Conservation (phyloP, 2,888 invertebrate genomes). For the Megalurothrips usitatus region DNA sequence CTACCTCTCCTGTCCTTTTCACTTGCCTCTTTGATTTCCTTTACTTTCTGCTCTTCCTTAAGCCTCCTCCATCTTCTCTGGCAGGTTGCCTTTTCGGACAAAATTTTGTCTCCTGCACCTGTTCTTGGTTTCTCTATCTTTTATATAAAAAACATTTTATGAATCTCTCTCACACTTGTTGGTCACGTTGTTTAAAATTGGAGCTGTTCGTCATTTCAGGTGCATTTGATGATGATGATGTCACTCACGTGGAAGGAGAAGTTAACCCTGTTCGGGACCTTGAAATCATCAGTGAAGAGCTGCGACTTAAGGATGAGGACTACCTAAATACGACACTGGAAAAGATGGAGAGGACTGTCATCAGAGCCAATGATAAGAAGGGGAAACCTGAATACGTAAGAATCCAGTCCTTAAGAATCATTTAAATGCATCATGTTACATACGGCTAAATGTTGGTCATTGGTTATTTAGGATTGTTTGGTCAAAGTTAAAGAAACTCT, state of each 20-base stretch:
- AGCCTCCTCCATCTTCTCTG: too few relatives aligned
- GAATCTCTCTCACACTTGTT: neutral
- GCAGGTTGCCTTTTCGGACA: too few relatives aligned
- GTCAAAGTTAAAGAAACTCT: slow-evolving; percentile 77
- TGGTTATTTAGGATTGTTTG: slow-evolving; percentile 70
- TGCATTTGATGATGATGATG: slow-evolving; percentile 95
- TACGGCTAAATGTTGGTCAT: slow-evolving; percentile 34
- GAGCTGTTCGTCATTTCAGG: slow-evolving; percentile 52
- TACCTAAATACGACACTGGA: slow-evolving; percentile 76
- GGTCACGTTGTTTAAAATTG: neutral
- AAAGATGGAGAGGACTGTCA: slow-evolving; percentile 76
- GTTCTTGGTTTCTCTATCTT: slow-evolving; percentile 29
- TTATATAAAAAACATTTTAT: slow-evolving; percentile 30
- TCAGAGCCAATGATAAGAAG: slow-evolving; percentile 87
- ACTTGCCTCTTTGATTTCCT: neutral
- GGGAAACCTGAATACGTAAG: slow-evolving; percentile 91
- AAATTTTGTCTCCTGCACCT: slow-evolving; percentile 29
- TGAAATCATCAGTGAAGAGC: slow-evolving; percentile 92
- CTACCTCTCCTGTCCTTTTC: neutral
- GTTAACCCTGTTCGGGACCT: slow-evolving; percentile 95
- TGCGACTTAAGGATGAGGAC: slow-evolving; percentile 91
- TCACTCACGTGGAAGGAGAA: slow-evolving; percentile 97
- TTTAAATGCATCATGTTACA: neutral
- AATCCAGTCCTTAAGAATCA: neutral
- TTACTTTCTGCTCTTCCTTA: too few relatives aligned